Conservation (phyloP, 2,797 vertebrate species). For the Discoglossus pictus region DNA sequence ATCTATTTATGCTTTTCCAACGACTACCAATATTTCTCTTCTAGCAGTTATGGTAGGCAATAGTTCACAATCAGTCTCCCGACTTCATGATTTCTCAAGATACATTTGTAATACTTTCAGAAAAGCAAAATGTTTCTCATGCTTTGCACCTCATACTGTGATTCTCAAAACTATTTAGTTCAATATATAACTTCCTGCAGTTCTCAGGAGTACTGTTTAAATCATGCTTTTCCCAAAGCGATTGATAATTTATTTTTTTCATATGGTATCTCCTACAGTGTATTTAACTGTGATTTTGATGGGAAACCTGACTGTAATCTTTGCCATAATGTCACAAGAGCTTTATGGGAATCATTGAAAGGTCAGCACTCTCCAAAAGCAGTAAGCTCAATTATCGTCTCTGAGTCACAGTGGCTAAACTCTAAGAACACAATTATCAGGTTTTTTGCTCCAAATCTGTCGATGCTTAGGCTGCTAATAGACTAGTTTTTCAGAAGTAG, state of each 20-base stretch:
- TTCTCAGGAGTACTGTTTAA: conserved; percentile 31
- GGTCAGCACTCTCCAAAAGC: conserved; percentile 15
- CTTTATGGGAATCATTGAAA: conserved; percentile 32
- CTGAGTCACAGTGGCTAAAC: conserved; percentile 4
- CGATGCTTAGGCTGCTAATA: conserved; percentile 25
- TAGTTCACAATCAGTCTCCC: conserved; percentile 15
- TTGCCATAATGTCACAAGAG: conserved; percentile 21
- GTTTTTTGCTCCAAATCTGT: conserved; percentile 20
- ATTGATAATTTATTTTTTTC: conserved; percentile 23
- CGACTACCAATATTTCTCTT: conserved; percentile 15
- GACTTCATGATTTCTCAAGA: conserved; percentile 16
- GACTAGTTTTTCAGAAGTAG: neutral
- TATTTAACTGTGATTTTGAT: conserved; percentile 38
- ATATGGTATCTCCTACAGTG: conserved; percentile 15
- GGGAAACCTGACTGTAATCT: conserved; percentile 22
- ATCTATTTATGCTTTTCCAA: too few relatives aligned
- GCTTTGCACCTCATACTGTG: conserved; percentile 11
- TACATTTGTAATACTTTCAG: conserved; percentile 10
- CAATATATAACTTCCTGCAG: conserved; percentile 37
- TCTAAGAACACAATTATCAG: neutral
- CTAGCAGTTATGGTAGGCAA: conserved; percentile 7
- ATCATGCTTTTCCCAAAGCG: conserved; percentile 27
- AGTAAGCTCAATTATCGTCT: conserved; percentile 7
- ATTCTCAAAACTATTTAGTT: conserved; percentile 38
- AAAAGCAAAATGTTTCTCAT: conserved; percentile 13